phyloP scores from a whole-genome alignment of 2,888 invertebrate genomes.

The Sinohyriopsis cumingii region DNA sequence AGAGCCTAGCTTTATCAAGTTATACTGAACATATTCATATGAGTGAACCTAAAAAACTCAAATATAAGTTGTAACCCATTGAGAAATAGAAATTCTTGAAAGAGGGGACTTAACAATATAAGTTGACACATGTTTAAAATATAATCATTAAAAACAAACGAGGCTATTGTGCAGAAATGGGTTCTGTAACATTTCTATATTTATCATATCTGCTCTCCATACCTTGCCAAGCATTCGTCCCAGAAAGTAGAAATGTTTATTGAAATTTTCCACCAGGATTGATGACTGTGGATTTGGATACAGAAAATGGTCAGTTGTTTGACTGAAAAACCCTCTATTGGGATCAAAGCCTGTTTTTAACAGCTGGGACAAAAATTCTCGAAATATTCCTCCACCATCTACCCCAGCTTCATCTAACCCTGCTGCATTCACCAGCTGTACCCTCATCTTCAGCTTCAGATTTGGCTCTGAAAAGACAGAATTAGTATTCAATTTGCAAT shows the following conservation, averaged over 20 bases:
- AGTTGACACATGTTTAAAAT: no score
- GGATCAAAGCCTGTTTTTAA: slow-evolving; percentile 96
- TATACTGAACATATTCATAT: no score
- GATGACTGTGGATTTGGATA: slow-evolving; percentile 97
- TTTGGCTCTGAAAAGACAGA: slow-evolving; percentile 81
- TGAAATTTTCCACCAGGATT: slow-evolving; percentile 85
- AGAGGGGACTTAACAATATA: no score
- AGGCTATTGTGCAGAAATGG: not conserved
- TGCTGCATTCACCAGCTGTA: slow-evolving; percentile 90
- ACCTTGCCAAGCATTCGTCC: slow-evolving; percentile 95
- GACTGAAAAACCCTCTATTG: slow-evolving; percentile 91
- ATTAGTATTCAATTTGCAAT: no score
- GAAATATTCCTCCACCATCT: slow-evolving; percentile 96
- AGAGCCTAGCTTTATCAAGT: no score
- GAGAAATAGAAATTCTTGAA: no score
- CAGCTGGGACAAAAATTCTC: slow-evolving; percentile 95
- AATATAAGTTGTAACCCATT: no score
- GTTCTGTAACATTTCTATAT: not conserved
- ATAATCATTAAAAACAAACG: no score
- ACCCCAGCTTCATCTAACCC: slow-evolving; percentile 97
- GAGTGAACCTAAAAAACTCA: no score
- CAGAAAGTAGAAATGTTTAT: slow-evolving; percentile 93
- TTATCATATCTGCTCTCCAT: slow-evolving; percentile 22
- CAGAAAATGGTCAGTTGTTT: slow-evolving; percentile 92
- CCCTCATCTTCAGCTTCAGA: slow-evolving; percentile 86